These are phyloP conservation scores for Leptopilina clavipes DNA, from an alignment of 1,140 invertebrate genomes.

Conservation along the genomic window DNA sequence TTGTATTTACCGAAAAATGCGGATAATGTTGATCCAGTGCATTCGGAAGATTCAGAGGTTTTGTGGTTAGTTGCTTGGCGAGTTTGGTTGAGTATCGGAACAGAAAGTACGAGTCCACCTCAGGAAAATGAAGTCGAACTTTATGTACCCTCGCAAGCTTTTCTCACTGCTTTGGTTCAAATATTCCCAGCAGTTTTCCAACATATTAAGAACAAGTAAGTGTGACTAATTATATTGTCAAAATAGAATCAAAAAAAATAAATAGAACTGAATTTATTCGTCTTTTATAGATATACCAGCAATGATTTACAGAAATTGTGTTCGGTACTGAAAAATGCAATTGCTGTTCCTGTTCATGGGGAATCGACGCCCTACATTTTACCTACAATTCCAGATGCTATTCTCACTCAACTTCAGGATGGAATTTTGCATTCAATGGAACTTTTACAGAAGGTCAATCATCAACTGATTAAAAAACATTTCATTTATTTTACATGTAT, in stretches of 20 bases:
- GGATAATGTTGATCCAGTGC: slow-evolving; percentile 67
- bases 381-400: slow-evolving; percentile 83
- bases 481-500: slow-evolving; percentile 29
- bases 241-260: too few relatives aligned
- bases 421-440: slow-evolving; percentile 88
- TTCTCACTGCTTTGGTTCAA: slow-evolving; percentile 93
- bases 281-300: slow-evolving; percentile 78
- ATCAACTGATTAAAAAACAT: not conserved
- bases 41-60: slow-evolving; percentile 75
- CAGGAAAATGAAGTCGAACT: slow-evolving; percentile 77
- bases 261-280: slow-evolving; percentile 13
- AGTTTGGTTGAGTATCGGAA: slow-evolving; percentile 90
- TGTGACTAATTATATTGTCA: too few relatives aligned
- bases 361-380: slow-evolving; percentile 88
- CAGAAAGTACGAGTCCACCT: slow-evolving; percentile 83
- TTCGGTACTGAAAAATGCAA: slow-evolving; percentile 83
- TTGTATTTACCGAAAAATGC: slow-evolving; percentile 79
- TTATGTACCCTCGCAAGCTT: slow-evolving; percentile 93
- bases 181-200: slow-evolving; percentile 95
- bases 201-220: slow-evolving; percentile 88
- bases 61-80: slow-evolving; percentile 89
- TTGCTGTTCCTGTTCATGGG: slow-evolving; percentile 87
- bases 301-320: slow-evolving; percentile 88
- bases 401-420: slow-evolving; percentile 89
- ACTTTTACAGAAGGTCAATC: slow-evolving; percentile 81